A percentile compares a stretch with the other conserved stretches of the same genome.
Conservation (phyloP, 2,888 invertebrate species). For the Entomobrya proxima region DNA sequence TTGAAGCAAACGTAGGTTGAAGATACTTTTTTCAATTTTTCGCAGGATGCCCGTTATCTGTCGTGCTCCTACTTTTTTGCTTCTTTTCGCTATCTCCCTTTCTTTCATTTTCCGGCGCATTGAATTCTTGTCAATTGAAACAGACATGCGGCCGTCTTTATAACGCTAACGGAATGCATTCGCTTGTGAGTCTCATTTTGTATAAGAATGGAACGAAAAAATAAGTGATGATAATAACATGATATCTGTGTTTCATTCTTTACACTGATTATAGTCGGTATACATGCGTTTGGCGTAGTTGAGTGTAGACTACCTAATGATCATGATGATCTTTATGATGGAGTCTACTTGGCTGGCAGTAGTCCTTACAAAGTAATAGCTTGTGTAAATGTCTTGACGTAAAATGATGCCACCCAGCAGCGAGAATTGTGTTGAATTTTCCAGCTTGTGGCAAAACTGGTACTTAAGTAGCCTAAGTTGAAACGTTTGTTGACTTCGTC, state of each 20-base stretch:
- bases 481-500: constrained; percentile 7
- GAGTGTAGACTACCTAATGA: constrained; percentile 1
- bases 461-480: background rate
- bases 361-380: background rate
- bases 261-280: background rate
- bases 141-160: constrained; percentile 29
- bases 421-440: background rate
- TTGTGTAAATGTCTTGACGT: too few relatives aligned
- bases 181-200: background rate
- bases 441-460: constrained; percentile 8
- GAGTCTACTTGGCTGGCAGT: background rate
- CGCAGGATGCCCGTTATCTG: background rate
- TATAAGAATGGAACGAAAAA: background rate
- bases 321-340: background rate
- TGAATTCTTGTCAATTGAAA: constrained; percentile 21
- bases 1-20: background rate
- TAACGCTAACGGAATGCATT: constrained; percentile 12
- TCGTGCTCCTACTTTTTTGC: background rate
- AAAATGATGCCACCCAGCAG: too few relatives aligned
- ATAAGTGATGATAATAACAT: constrained; percentile 12
- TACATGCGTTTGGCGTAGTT: background rate
- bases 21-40: background rate
- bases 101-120: background rate
- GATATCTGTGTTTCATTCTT: background rate
- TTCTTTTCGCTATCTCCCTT: background rate